A percentile compares a stretch with the other conserved stretches of the same genome.
phyloP scores from a whole-genome alignment of 2,888 invertebrate genomes.

The Opisthograptis luteolata region DNA sequence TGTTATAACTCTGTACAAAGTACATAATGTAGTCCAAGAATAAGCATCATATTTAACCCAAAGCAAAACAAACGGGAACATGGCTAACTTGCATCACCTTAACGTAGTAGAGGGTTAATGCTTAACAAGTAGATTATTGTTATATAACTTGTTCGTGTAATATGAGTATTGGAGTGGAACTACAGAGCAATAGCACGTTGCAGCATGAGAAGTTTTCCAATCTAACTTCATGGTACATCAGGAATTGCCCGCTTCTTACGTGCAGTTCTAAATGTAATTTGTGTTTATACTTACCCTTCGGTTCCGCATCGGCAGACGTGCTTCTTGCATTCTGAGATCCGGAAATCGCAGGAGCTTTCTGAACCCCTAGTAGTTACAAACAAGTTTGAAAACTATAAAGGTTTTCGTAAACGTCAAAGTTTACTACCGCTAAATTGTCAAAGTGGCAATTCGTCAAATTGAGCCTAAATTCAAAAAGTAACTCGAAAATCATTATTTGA shows the following conservation, averaged over 20 bases:
- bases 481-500: too few species aligned
- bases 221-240: slow-evolving; percentile 73
- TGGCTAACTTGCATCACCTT: neutral
- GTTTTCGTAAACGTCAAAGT: too few species aligned
- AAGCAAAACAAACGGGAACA: neutral
- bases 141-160: slow-evolving; percentile 44
- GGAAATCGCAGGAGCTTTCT: slow-evolving; percentile 34
- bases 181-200: slow-evolving; percentile 62
- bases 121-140: slow-evolving; percentile 38
- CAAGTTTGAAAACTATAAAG: too few species aligned
- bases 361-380: too few species aligned
- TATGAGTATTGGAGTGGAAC: slow-evolving; percentile 55
- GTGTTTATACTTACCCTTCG: slow-evolving; percentile 42
- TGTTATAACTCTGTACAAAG: slow-evolving; percentile 25
- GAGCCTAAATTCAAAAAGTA: too few species aligned
- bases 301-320: slow-evolving; percentile 29
- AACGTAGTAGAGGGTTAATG: slow-evolving; percentile 20
- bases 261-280: slow-evolving; percentile 59
- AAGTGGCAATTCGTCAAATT: too few species aligned
- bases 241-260: slow-evolving; percentile 63
- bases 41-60: neutral
- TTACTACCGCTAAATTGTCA: too few species aligned
- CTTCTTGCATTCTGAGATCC: slow-evolving; percentile 31
- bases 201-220: slow-evolving; percentile 72
- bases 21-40: neutral